Conservation (phyloP, 2,113 vertebrate species). For the Lontra canadensis region DNA sequence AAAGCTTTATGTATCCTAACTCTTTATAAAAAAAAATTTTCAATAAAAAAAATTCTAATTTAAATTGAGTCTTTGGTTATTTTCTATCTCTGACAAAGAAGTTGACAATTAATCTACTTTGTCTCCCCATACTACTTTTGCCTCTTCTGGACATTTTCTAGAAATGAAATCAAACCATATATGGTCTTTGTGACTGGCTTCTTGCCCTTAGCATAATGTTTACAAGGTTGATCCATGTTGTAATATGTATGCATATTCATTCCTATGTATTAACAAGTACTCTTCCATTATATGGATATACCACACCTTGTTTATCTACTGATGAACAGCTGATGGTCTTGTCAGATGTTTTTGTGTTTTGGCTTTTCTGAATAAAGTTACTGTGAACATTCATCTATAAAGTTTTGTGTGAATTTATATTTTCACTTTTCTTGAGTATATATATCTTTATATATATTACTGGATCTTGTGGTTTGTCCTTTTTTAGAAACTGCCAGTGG, state of each 20-base stretch:
- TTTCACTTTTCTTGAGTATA: neutral
- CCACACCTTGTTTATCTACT: too few species aligned
- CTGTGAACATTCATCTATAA: neutral
- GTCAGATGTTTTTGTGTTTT: neutral
- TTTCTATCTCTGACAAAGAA: neutral
- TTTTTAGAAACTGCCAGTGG: neutral
- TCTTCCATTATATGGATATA: neutral
- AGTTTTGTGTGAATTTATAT: neutral
- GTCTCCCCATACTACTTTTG: neutral
- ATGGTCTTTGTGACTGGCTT: neutral
- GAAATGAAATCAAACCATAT: neutral
- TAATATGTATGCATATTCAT: neutral
- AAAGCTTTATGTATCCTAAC: neutral
- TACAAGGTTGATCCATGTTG: neutral
- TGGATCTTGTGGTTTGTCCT: neutral
- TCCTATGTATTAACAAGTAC: neutral
- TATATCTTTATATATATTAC: neutral
- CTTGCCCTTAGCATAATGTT: neutral
- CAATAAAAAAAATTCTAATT: neutral
- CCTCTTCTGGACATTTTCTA: neutral
- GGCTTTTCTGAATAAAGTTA: neutral
- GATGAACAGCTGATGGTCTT: neutral
- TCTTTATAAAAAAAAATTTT: neutral
- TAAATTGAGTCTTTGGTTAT: neutral
- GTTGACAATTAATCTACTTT: neutral